phyloP scores from a whole-genome alignment of 2,797 vertebrate species.

The Helarctos malayanus region DNA sequence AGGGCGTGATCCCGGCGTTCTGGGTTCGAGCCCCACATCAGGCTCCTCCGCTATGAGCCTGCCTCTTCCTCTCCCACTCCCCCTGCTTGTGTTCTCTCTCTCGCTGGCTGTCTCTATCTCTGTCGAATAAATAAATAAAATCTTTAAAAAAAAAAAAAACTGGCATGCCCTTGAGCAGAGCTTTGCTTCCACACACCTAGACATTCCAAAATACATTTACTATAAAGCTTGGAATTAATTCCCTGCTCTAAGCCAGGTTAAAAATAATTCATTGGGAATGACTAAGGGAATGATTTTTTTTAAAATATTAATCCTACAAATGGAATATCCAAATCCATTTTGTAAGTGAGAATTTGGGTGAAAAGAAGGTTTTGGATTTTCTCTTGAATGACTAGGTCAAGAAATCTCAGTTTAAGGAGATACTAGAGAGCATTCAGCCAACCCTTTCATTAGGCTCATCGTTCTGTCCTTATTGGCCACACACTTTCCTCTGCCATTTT shows the following conservation, averaged over 20 bases:
- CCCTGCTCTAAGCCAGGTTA: background rate
- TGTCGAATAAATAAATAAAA: no score
- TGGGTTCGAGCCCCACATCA: no score
- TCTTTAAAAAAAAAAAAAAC: background rate
- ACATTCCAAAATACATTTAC: background rate
- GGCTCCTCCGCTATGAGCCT: no score
- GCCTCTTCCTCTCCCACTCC: no score
- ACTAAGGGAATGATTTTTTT: background rate
- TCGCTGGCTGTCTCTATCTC: no score
- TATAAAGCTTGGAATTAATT: background rate
- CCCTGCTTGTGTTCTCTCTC: no score
- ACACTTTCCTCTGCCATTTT: background rate
- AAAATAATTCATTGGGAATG: constrained; percentile 39
- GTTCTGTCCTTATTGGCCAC: background rate
- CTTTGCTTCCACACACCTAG: background rate
- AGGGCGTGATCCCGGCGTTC: no score
- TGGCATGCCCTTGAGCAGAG: background rate
- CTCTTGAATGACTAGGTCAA: background rate
- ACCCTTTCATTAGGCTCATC: background rate
- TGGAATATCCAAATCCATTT: background rate
- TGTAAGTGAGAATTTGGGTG: constrained; percentile 11
- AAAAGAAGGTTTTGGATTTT: background rate
- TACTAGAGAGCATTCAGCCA: background rate
- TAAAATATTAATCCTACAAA: background rate
- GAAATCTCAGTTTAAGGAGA: background rate